Evolutionary conservation across 2,797 vertebrate genomes (phyloP).

Genomic region (Eleutherodactylus coqui): DNA sequence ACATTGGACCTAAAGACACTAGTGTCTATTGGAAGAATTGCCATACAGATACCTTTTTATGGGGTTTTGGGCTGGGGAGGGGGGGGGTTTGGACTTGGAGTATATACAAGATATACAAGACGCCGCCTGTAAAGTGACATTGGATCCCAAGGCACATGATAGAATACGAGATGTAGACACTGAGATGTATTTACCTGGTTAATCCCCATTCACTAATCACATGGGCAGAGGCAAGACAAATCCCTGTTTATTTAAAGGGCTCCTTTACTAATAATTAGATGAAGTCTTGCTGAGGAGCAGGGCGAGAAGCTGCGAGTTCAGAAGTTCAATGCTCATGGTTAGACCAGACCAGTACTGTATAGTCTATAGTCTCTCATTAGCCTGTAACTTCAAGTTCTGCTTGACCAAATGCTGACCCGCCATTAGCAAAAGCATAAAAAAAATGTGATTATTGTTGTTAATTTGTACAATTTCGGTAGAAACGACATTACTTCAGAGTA

Average conservation of each 20-base stretch:
- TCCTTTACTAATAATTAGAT: slow-evolving; percentile 74
- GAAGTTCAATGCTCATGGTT: slow-evolving; percentile 74
- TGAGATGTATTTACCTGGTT: slow-evolving; percentile 64
- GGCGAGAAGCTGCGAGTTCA: slow-evolving; percentile 72
- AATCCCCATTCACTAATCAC: slow-evolving; percentile 63
- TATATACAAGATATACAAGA: slow-evolving; percentile 52
- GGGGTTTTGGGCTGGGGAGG: neutral
- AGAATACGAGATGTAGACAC: slow-evolving; percentile 67
- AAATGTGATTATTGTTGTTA: slow-evolving; percentile 71
- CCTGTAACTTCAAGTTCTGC: slow-evolving; percentile 69
- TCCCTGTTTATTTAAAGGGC: slow-evolving; percentile 77
- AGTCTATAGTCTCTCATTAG: slow-evolving; percentile 60
- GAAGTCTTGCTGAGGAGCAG: slow-evolving; percentile 65
- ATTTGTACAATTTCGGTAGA: slow-evolving; percentile 64
- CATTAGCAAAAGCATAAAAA: slow-evolving; percentile 67
- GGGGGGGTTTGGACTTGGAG: slow-evolving; percentile 48
- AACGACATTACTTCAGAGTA: slow-evolving; percentile 19
- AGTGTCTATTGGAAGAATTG: slow-evolving; percentile 23
- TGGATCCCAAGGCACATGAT: slow-evolving; percentile 51
- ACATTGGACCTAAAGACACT: slow-evolving; percentile 11
- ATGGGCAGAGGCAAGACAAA: slow-evolving; percentile 68
- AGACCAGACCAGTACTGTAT: slow-evolving; percentile 41
- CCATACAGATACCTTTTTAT: slow-evolving; percentile 1
- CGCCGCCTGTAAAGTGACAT: slow-evolving; percentile 40
- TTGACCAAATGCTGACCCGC: slow-evolving; percentile 73